phyloP scores from a whole-genome alignment of 1,140 invertebrate genomes.

The Anoplophora glabripennis region DNA sequence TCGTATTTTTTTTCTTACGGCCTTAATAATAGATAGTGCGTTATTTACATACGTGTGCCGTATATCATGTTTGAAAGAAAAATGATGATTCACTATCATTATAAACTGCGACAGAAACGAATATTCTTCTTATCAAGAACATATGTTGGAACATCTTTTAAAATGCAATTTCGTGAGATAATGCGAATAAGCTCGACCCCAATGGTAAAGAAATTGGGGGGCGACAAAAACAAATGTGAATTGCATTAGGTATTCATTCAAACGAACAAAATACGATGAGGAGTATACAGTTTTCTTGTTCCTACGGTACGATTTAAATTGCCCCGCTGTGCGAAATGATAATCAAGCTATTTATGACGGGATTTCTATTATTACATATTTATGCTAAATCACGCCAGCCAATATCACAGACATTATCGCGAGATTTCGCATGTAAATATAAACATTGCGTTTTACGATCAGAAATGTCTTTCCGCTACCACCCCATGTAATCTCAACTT shows the following conservation, averaged over 20 bases:
- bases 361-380: constrained; percentile 20
- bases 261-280: constrained; percentile 26
- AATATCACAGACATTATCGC: constrained; percentile 8
- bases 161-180: constrained; percentile 47
- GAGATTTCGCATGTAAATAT: constrained; percentile 10
- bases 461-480: too few species aligned
- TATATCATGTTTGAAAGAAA: neutral
- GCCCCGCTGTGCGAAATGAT: constrained; percentile 28
- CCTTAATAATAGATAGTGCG: too few species aligned
- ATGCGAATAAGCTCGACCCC: constrained; percentile 37
- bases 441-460: neutral
- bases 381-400: constrained; percentile 2
- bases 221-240: constrained; percentile 49
- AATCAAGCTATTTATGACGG: constrained; percentile 39
- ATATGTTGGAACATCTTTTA: constrained; percentile 44
- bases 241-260: constrained; percentile 46
- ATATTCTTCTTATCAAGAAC: constrained; percentile 45
- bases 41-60: too few species aligned
- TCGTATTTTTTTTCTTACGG: too few species aligned
- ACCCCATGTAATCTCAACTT: neutral
- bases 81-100: constrained; percentile 21
- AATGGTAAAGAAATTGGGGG: constrained; percentile 33
- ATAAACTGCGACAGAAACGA: constrained; percentile 28
- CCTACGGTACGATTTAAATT: constrained; percentile 33
- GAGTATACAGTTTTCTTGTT: constrained; percentile 35